Percentiles rank a stretch among this genome's conserved stretches.
Conservation (phyloP, 2,888 invertebrate genomes). For the Cantharis nigra region DNA sequence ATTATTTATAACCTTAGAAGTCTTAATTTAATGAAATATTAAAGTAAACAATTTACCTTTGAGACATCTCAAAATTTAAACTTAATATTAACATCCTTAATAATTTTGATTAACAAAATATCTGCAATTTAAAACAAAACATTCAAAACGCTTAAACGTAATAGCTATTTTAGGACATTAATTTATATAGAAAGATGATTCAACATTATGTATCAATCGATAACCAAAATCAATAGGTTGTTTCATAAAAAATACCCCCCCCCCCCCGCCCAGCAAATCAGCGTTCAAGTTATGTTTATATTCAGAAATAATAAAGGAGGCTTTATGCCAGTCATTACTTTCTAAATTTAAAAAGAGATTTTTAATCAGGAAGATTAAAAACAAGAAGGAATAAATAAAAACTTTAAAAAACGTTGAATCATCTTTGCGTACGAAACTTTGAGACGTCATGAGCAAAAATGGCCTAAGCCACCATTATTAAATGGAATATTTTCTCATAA, state of each 20-base stretch:
- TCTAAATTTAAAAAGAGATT: too few species aligned
- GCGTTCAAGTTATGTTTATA: too few species aligned
- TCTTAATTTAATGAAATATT: not conserved
- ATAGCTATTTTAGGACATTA: not conserved
- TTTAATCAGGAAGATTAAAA: too few species aligned
- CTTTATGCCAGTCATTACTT: too few species aligned
- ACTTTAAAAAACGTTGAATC: not conserved
- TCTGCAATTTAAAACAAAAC: not conserved
- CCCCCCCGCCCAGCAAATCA: too few species aligned
- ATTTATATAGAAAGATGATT: not conserved
- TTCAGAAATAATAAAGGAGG: too few species aligned
- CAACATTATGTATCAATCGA: not conserved
- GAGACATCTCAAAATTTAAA: not conserved
- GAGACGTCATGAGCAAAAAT: too few species aligned
- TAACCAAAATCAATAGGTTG: not conserved
- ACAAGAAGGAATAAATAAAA: too few species aligned
- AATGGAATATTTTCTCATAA: too few species aligned
- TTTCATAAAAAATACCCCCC: not conserved
- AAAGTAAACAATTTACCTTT: not conserved
- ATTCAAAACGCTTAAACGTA: not conserved
- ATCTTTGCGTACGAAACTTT: not conserved
- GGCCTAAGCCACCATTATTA: too few species aligned
- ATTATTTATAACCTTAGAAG: not conserved
- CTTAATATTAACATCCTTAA: not conserved
- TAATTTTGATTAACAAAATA: not conserved